phyloP scores from a whole-genome alignment of 2,888 invertebrate genomes.

The Stratiomys singularior region DNA sequence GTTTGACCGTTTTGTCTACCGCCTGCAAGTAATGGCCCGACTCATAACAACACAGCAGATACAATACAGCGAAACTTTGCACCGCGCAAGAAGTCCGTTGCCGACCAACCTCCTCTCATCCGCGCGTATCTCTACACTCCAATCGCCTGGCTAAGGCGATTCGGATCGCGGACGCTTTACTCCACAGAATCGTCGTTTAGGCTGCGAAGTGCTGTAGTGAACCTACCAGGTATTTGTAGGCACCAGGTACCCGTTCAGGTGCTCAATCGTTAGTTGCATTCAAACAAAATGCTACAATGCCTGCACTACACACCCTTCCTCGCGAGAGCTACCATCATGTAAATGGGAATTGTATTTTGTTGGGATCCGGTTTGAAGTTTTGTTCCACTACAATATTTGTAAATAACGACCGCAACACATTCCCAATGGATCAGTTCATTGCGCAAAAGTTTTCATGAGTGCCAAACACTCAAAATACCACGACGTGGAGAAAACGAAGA shows the following conservation, averaged over 20 bases:
- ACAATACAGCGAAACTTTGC: neutral
- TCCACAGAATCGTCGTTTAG: constrained; percentile 24
- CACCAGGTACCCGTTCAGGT: constrained; percentile 3
- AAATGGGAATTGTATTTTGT: neutral
- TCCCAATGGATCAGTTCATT: neutral
- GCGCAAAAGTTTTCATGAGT: neutral
- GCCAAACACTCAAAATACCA: neutral
- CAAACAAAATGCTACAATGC: too few relatives aligned
- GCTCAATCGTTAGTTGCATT: neutral
- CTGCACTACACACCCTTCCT: too few relatives aligned
- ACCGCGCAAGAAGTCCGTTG: neutral
- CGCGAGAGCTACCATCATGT: too few relatives aligned
- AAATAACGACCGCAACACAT: neutral
- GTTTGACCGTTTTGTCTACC: constrained; percentile 6
- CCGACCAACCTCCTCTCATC: neutral
- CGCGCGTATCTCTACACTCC: neutral
- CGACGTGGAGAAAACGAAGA: too few relatives aligned
- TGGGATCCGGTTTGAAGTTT: constrained; percentile 4
- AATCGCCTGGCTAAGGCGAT: constrained; percentile 7
- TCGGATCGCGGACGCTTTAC: constrained; percentile 26
- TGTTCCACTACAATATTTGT: neutral
- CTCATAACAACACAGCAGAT: constrained; percentile 5
- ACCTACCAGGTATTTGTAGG: neutral
- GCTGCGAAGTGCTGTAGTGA: constrained; percentile 8
- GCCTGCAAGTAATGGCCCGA: constrained; percentile 4